Base-by-base conservation (phyloP, 2,888 invertebrate species). In the Malthinus seriepunctatus region DNA sequence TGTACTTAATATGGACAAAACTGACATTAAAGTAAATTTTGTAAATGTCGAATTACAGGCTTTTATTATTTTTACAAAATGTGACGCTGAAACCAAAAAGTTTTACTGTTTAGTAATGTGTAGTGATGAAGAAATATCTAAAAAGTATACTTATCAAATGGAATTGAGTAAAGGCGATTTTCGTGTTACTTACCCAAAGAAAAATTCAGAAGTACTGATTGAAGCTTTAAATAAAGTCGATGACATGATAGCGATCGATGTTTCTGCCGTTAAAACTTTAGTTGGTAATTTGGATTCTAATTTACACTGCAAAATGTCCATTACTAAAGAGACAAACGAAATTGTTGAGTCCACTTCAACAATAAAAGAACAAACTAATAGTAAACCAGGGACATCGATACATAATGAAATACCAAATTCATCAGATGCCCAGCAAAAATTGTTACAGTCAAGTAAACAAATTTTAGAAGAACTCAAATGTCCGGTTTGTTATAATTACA, bases 41-140 rank as follows among this genome's bases (percentile, higher is more conserved):
- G 62, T 73, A 1, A 66, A 69, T 32, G 64, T 67, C 44, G 70
- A 69, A 53, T 63, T 66, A 8, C 14, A 68, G 67, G 34, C 64
- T 64, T 39, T 73, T 69, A 42, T 64, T 71, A 8, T 56, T 71
- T 11, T 67, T 66, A 51, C 69, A 71, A 59, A 63, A 67, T 51
- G 66, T 62, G 65, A 71, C 59, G 42, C 51, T 23, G 14, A 1
- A n/a, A 11, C 14, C 9, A 47, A 52, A n/a, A 52, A 52, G 23
- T 58, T 58, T 32, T 58, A 58, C 42, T 52, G 51, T 9, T 11
- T 31, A 1, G 52, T 35, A 2, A 52, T 49, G 44, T 48, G n/a
- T 11, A 23, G 11, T 8, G 32, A 32, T n/a, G 32, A 48, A 38
- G 49, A 49, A 1, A 34, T 60, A 3, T 37, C 52, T 31, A 55